Percentiles rank a stretch among this genome's conserved stretches.
phyloP scores from a whole-genome alignment of 2,113 vertebrate species.

The Sturnus vulgaris region DNA sequence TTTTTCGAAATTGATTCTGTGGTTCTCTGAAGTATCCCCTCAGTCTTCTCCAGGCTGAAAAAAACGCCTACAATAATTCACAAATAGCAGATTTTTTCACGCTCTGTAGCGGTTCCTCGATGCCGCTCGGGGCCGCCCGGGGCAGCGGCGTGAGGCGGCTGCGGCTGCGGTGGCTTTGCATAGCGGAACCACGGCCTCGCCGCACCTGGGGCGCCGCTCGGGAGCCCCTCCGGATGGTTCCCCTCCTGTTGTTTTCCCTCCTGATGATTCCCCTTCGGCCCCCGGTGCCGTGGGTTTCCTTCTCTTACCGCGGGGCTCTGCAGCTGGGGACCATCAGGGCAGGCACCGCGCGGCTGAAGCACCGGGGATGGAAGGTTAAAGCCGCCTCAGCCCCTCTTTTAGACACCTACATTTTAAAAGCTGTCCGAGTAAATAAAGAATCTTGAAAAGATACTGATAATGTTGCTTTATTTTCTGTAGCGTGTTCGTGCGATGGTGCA shows the following conservation, averaged over 20 bases:
- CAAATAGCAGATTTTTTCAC: fast-evolving
- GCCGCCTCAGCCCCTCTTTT: fast-evolving
- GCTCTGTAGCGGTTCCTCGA: background rate
- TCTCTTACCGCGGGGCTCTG: background rate
- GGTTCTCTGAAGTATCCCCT: background rate
- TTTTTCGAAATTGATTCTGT: background rate
- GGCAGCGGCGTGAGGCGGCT: background rate
- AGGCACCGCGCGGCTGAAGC: fast-evolving
- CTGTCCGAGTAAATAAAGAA: background rate
- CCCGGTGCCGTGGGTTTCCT: fast-evolving
- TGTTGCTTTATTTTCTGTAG: fast-evolving
- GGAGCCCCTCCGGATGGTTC: too few species aligned
- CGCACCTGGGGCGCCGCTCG: background rate
- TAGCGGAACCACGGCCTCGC: background rate
- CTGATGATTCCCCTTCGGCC: background rate
- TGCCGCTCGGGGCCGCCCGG: fast-evolving
- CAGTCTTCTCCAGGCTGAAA: background rate
- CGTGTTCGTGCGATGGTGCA: fast-evolving
- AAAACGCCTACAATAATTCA: fast-evolving
- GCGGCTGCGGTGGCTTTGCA: background rate
- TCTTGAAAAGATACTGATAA: fast-evolving
- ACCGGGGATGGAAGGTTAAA: fast-evolving
- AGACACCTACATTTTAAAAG: background rate
- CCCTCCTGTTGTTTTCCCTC: background rate
- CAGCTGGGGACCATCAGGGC: fast-evolving